Conservation (phyloP, 2,113 vertebrate species). For the Hydrochoerus hydrochaeris region DNA sequence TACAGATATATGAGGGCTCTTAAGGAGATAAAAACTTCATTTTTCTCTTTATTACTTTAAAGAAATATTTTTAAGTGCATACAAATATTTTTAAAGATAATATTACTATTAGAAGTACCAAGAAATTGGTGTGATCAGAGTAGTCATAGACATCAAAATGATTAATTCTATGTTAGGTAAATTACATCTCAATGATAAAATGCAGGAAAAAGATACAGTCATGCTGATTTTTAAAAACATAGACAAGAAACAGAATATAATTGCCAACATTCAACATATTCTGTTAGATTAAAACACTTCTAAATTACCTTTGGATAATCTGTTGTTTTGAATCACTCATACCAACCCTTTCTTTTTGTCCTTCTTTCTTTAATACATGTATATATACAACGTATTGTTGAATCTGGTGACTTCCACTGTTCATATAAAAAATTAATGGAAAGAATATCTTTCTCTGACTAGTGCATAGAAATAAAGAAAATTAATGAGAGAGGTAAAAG, state of each 20-base stretch:
- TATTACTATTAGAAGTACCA: neutral
- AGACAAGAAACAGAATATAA: neutral
- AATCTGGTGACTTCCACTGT: neutral
- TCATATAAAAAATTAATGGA: neutral
- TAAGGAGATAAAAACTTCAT: neutral
- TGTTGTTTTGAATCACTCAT: neutral
- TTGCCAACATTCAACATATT: neutral
- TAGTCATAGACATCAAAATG: neutral
- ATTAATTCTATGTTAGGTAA: neutral
- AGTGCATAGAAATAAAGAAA: neutral
- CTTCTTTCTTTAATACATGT: neutral
- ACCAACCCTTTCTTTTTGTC: neutral
- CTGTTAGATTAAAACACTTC: neutral
- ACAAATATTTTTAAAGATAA: slow-evolving; percentile 39
- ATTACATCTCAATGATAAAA: neutral
- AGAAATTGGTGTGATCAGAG: neutral
- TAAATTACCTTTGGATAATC: neutral
- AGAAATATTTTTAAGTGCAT: neutral
- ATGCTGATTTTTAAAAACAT: neutral
- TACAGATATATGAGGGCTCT: neutral
- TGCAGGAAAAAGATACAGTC: neutral
- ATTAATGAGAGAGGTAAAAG: neutral
- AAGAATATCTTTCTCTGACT: neutral
- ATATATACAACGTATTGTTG: neutral
- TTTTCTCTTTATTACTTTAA: neutral